These are phyloP conservation scores for Hydriomena furcata DNA, from an alignment of 2,888 invertebrate genomes.

Conservation along the genomic window DNA sequence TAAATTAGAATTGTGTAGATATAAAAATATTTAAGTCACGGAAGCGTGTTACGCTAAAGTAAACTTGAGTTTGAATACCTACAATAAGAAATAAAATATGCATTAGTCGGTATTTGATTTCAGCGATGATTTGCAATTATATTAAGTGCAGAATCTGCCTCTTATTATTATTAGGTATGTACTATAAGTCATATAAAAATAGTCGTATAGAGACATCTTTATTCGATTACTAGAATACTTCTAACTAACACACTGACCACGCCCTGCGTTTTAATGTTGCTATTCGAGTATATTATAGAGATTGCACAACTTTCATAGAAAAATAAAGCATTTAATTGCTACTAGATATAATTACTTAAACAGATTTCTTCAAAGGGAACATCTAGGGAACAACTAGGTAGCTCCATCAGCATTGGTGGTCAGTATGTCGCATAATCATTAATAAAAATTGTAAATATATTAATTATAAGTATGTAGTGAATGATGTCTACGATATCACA, in stretches of 20 bases:
- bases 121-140: conserved; percentile 5
- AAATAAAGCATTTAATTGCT: conserved; percentile 58
- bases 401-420: conserved; percentile 20
- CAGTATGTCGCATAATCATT: conserved; percentile 31
- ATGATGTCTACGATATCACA: conserved; percentile 47
- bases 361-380: conserved; percentile 14
- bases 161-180: conserved; percentile 28
- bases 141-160: conserved; percentile 9
- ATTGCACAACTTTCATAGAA: conserved; percentile 62
- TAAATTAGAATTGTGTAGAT: conserved; percentile 38
- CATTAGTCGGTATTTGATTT: background rate
- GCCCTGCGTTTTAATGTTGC: conserved; percentile 27
- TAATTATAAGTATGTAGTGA: conserved; percentile 37
- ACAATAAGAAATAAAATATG: conserved; percentile 2
- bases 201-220: conserved; percentile 47
- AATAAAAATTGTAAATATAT: conserved; percentile 55
- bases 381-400: conserved; percentile 19
- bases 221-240: conserved; percentile 40
- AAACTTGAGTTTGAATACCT: conserved; percentile 11
- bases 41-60: conserved; percentile 58
- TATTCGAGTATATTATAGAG: conserved; percentile 39
- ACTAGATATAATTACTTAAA: conserved; percentile 3
- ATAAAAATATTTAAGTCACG: conserved; percentile 43
- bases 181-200: conserved; percentile 59
- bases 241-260: conserved; percentile 46